These are phyloP conservation scores for Macrochelys suwanniensis DNA, from an alignment of 2,797 vertebrate species.

Conservation along the genomic window DNA sequence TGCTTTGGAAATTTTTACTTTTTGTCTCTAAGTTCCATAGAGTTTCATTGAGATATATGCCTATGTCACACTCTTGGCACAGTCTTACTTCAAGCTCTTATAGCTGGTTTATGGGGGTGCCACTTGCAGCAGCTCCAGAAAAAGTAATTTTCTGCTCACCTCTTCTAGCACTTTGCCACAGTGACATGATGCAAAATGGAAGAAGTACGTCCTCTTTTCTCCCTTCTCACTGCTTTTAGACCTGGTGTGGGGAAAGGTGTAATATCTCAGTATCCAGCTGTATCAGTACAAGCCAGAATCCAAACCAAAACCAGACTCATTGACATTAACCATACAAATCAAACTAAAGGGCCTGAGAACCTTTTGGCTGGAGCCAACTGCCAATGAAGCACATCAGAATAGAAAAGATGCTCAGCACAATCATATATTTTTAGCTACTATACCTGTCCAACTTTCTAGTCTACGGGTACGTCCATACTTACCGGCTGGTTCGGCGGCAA, in stretches of 20 bases:
- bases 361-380: conserved; percentile 8
- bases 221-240: conserved; percentile 28
- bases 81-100: neutral
- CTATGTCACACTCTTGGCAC: neutral
- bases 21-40: no score
- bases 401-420: conserved; percentile 25
- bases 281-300: conserved; percentile 57
- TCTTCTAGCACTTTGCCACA: neutral
- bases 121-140: neutral
- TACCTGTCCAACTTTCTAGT: conserved; percentile 35
- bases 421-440: conserved; percentile 28
- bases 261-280: conserved; percentile 19
- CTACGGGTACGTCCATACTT: neutral
- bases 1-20: no score
- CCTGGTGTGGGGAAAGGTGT: conserved; percentile 48
- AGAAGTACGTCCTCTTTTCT: conserved; percentile 18
- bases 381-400: conserved; percentile 56
- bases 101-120: neutral
- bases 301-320: conserved; percentile 68
- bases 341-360: conserved; percentile 61
- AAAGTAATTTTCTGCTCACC: neutral
- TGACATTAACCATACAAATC: conserved; percentile 63
- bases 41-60: no score
- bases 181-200: neutral
- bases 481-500: no score